These are phyloP conservation scores for Dunckerocampus dactyliophorus DNA, from an alignment of 2,113 vertebrate genomes.

Conservation along the genomic window DNA sequence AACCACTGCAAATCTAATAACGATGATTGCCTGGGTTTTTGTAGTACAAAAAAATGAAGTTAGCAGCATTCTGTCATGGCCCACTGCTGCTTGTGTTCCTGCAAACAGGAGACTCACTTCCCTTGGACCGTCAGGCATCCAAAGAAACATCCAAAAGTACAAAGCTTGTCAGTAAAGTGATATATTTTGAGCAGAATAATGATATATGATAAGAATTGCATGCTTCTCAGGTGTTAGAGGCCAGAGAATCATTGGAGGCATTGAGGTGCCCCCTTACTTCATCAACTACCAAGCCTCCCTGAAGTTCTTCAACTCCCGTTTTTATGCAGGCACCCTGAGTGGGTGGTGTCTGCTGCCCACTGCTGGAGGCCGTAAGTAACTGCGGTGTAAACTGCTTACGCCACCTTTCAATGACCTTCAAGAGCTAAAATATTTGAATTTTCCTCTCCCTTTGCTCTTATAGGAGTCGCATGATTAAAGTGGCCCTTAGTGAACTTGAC, in stretches of 20 bases:
- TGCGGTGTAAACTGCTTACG: conserved; percentile 18
- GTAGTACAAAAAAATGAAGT: no score
- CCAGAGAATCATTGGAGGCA: conserved; percentile 69
- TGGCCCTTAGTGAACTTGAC: conserved; percentile 65
- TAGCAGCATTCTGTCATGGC: no score
- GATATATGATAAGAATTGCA: no score
- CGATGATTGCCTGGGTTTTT: no score
- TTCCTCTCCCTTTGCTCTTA: background rate
- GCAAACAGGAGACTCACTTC: background rate
- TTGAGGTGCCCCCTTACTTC: conserved; percentile 51
- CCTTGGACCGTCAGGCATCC: no score
- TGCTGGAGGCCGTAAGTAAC: conserved; percentile 77
- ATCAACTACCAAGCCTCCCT: conserved; percentile 71
- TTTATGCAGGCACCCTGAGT: conserved; percentile 70
- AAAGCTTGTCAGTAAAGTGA: no score
- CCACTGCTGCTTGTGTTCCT: no score
- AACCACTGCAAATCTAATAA: no score
- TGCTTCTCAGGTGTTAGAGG: conserved; percentile 38
- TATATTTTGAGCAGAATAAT: no score
- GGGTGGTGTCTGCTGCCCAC: conserved; percentile 77
- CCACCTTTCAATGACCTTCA: background rate
- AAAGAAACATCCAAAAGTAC: no score
- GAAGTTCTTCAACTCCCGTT: conserved; percentile 52
- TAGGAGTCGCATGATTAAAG: conserved; percentile 57
- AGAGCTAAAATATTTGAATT: background rate